These are phyloP conservation scores for Periophthalmus modestus DNA, from an alignment of 2,113 vertebrate genomes.

Conservation along the genomic window DNA sequence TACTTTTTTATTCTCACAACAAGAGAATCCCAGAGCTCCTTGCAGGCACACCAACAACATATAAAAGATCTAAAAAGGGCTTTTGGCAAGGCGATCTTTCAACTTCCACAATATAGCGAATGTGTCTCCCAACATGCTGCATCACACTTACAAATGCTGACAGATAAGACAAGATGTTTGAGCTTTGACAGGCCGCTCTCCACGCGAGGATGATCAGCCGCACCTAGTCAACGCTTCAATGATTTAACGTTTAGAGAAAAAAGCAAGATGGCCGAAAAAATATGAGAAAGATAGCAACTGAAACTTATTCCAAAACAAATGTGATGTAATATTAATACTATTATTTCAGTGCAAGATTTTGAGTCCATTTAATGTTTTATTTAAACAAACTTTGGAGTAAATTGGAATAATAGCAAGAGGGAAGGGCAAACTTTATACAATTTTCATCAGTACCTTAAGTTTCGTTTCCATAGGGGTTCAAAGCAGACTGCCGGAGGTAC, in stretches of 20 bases:
- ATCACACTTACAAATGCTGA: constrained; percentile 22
- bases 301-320: background rate
- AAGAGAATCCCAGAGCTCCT: constrained; percentile 13
- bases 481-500: no score
- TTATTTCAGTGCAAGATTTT: background rate
- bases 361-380: background rate
- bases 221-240: constrained; percentile 22
- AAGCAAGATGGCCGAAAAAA: background rate
- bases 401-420: background rate
- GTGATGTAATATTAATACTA: background rate
- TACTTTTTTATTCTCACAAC: constrained; percentile 12
- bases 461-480: no score
- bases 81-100: constrained; percentile 2
- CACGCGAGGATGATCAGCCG: constrained; percentile 8
- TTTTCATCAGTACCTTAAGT: background rate
- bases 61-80: constrained; percentile 22
- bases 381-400: background rate
- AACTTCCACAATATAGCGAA: constrained; percentile 2
- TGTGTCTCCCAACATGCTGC: constrained; percentile 13
- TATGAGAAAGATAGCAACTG: background rate
- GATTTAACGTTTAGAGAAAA: background rate
- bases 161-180: constrained; percentile 33
- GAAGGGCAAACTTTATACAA: background rate
- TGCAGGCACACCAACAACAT: background rate
- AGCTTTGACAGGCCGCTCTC: constrained; percentile 23